These are phyloP conservation scores for Bedellia somnulentella DNA, from an alignment of 2,888 invertebrate species.

Conservation along the genomic window DNA sequence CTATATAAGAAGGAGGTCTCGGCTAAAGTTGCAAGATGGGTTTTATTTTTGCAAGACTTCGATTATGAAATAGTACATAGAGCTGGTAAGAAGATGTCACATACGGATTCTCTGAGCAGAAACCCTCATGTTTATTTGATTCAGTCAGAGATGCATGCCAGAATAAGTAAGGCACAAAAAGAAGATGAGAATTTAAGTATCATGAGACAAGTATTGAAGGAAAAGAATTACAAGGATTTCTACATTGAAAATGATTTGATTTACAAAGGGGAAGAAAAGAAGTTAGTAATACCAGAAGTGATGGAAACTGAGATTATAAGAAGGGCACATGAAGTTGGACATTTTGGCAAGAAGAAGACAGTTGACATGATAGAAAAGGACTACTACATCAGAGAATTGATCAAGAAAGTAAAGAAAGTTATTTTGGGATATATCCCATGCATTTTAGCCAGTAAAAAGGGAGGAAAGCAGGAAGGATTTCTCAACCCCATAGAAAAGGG, in stretches of 20 bases:
- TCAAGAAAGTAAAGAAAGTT: conserved; percentile 9
- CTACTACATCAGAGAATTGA: conserved; percentile 15
- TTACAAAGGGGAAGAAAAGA: neutral
- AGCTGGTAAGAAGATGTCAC: conserved; percentile 10
- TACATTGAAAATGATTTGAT: neutral
- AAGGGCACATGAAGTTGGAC: conserved; percentile 18
- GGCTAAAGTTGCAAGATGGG: conserved; percentile 15
- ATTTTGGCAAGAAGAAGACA: conserved; percentile 18
- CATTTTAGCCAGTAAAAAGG: conserved; percentile 12
- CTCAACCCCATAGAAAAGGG: conserved; percentile 19
- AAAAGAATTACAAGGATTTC: neutral
- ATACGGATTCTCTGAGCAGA: conserved; percentile 7
- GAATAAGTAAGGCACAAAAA: conserved; percentile 1
- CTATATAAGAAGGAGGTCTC: too few relatives aligned
- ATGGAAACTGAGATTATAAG: conserved; percentile 15
- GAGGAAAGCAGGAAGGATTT: conserved; percentile 18
- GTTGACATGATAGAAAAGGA: conserved; percentile 15
- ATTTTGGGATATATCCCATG: conserved; percentile 12
- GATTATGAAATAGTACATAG: conserved; percentile 14
- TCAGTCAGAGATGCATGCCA: neutral
- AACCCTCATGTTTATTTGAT: neutral
- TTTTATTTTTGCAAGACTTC: conserved; percentile 13
- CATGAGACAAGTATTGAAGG: neutral
- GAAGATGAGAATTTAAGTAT: neutral
- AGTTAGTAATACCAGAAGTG: neutral